phyloP scores from a whole-genome alignment of 2,113 vertebrate genomes.

The Planiliza haematocheilus region DNA sequence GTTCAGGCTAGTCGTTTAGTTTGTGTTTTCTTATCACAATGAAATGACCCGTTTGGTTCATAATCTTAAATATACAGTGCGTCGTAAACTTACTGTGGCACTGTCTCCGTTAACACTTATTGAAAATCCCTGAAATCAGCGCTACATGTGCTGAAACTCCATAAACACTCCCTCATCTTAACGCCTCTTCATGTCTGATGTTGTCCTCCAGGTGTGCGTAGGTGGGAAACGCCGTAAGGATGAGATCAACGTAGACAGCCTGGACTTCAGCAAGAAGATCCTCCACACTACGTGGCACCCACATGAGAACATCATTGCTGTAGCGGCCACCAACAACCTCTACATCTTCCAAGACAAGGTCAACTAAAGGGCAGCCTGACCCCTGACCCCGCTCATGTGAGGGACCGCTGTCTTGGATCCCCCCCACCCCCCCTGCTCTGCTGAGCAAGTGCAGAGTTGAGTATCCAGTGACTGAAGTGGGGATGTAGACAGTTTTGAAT shows the following conservation, averaged over 20 bases:
- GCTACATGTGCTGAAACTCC: not conserved
- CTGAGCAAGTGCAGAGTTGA: constrained; percentile 28
- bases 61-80: no score
- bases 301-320: constrained; percentile 96
- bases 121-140: constrained; percentile 1
- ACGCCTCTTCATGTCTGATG: not conserved
- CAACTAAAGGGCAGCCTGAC: constrained; percentile 86
- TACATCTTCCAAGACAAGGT: constrained; percentile 99
- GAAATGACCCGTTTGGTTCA: no score
- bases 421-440: constrained; percentile 18
- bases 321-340: constrained; percentile 97
- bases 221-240: constrained; percentile 95
- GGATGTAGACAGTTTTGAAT: constrained; percentile 13
- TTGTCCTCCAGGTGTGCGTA: constrained; percentile 87
- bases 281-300: constrained; percentile 97
- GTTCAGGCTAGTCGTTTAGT: no score
- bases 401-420: constrained; percentile 40
- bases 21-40: no score
- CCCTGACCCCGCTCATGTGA: constrained; percentile 29
- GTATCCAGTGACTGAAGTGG: constrained; percentile 46
- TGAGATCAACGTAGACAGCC: constrained; percentile 96
- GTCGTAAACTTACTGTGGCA: no score
- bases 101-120: no score
- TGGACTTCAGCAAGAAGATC: constrained; percentile 99
- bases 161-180: not conserved